Evolutionary conservation across 2,797 vertebrate species (phyloP), one percentile per base, ranked within the genome.

Genomic region (Kryptopterus vitreolus): DNA sequence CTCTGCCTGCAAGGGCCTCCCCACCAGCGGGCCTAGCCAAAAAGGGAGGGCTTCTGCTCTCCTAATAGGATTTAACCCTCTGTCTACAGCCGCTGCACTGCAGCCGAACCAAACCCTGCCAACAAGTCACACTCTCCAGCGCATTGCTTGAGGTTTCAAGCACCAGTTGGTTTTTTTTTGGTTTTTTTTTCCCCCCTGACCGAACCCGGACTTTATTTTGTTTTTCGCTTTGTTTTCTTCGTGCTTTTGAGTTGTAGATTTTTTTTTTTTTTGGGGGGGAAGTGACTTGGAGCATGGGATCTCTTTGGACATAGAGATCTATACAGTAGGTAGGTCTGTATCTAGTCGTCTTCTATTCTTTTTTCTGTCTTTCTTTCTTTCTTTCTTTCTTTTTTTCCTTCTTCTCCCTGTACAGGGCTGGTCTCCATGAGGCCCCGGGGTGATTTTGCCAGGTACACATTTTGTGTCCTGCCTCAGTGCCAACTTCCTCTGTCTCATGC

Each of bases 1-100:
- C 95, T 93, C 92, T 93, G 92, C 92, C 92, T 91, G 91, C 91
- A 92, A 94, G 94, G 93, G 94, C 95, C 94, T 95, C 94, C 94
- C 93, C 93, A 91, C 90, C 90, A 91, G 92, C 92, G 89, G 88
- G 92, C 93, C 94, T 91, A 92, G 93, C 93, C 90, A 94, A 88
- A 95, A 92, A 91, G 92, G 88, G 92, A 94, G 90, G 92, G 93
- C 88, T 90, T 88, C 88, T 85, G 87, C 86, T 89, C 93, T 90
- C 91, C 94, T 90, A 89, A 90, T 89, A 91, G 93, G 92, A 93
- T 91, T 94, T 94, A 94, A 93, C 94, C 92, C 92, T 92, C 91
- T 92, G 90, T 89, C 90, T 93, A 88, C 92, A 93, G 63, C 80
- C 83, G 87, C 91, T 91, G 88, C 91, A 90, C 88, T 90, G 86